Evolutionary conservation across 2,113 vertebrate species (phyloP).

Genomic region (Promerops cafer): DNA sequence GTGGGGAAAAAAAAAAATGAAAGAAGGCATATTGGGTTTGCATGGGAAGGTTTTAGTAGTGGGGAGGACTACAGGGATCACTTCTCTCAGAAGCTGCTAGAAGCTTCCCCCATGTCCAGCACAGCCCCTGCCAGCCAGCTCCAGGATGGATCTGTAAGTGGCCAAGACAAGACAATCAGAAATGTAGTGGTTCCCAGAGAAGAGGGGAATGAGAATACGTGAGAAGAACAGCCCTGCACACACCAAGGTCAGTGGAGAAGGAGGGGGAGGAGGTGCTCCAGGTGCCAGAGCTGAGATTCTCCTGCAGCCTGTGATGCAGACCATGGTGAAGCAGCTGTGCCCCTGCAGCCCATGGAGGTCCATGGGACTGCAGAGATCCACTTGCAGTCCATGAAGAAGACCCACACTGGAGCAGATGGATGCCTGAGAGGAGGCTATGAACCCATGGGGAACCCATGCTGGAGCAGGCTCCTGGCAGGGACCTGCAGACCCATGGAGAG

Average conservation of each 20-base stretch:
- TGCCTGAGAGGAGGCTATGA: background rate
- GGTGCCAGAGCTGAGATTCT: accelerated
- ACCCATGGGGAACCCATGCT: accelerated
- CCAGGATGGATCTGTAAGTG: background rate
- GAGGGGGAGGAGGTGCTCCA: background rate
- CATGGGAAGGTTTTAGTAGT: background rate
- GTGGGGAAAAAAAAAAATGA: background rate
- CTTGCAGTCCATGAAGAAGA: accelerated
- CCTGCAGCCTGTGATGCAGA: accelerated
- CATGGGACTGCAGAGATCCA: accelerated
- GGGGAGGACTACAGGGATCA: background rate
- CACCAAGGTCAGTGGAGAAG: background rate
- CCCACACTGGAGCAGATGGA: background rate
- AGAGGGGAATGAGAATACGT: accelerated
- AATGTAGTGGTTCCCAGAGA: background rate
- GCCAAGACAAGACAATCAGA: background rate
- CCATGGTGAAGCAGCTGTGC: too few species aligned
- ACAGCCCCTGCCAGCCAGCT: background rate
- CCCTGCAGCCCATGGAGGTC: background rate
- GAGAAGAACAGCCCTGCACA: background rate
- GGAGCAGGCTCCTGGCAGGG: background rate
- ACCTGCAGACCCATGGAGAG: background rate
- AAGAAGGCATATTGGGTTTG: background rate
- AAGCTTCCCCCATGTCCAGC: background rate
- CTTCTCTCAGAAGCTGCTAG: background rate